Conservation (phyloP, 2,113 vertebrate species). For the Trachemys scripta region DNA sequence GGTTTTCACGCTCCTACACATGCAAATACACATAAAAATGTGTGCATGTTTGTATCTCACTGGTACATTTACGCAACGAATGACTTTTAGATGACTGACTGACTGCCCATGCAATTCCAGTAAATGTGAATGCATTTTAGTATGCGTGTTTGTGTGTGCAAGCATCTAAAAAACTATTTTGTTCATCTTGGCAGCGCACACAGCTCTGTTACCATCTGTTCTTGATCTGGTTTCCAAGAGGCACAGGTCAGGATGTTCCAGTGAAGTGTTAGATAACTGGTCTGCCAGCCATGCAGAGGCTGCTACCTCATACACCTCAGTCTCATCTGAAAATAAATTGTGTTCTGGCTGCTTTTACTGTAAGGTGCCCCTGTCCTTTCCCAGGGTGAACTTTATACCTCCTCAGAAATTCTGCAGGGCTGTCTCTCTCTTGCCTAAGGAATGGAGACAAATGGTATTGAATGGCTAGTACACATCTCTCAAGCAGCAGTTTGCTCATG, state of each 20-base stretch:
- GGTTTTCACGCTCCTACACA: not conserved
- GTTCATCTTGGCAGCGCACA: not conserved
- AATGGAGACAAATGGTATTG: not conserved
- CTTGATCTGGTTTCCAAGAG: not conserved
- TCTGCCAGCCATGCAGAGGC: not conserved
- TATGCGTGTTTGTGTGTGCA: not conserved
- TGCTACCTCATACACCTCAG: rapidly evolving
- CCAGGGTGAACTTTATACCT: not conserved
- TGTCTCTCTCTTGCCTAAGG: not conserved
- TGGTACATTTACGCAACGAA: rapidly evolving
- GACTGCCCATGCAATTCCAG: not conserved
- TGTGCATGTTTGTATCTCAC: not conserved
- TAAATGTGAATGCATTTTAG: not conserved
- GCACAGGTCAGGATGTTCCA: rapidly evolving
- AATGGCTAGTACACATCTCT: not conserved
- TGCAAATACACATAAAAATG: not conserved
- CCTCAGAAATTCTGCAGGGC: not conserved
- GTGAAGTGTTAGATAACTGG: not conserved
- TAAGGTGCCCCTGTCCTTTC: rapidly evolving
- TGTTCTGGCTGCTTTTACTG: not conserved
- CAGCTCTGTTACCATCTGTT: not conserved
- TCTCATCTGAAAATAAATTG: not conserved
- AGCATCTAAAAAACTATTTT: not conserved
- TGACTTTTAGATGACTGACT: not conserved
- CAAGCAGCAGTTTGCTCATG: not conserved